Evolutionary conservation across 2,888 invertebrate species (phyloP).

Genomic region (Temnothorax rugatulus): DNA sequence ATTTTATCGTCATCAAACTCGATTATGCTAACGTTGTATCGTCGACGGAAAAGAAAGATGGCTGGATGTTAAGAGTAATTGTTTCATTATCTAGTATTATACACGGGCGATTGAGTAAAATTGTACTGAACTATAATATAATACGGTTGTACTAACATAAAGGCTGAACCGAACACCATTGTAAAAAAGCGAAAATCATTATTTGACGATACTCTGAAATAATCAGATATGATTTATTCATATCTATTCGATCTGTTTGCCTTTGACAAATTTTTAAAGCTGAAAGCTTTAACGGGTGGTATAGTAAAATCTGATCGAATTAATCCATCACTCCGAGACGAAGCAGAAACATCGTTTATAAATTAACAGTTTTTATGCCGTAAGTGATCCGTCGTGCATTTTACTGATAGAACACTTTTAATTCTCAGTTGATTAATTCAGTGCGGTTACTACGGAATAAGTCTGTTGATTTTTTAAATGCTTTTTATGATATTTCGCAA

Average conservation of each 20-base stretch:
- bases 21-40: background rate
- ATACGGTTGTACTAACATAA: background rate
- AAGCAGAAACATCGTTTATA: background rate
- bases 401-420: background rate
- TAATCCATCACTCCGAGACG: background rate
- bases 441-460: background rate
- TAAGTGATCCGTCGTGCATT: background rate
- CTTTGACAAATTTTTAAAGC: background rate
- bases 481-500: background rate
- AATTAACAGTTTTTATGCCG: slow-evolving; percentile 1
- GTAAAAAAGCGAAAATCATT: background rate
- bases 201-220: background rate
- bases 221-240: background rate
- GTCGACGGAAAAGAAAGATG: background rate
- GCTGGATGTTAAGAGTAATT: background rate
- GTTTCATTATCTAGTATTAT: background rate
- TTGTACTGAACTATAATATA: background rate
- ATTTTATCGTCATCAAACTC: slow-evolving; percentile 10
- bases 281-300: background rate
- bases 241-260: background rate
- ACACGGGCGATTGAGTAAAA: background rate
- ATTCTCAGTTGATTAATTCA: slow-evolving; percentile 21
- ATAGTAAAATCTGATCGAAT: background rate
- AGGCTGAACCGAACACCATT: background rate
- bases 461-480: slow-evolving; percentile 3